Base-by-base conservation (phyloP, 2,113 vertebrate genomes). In the Pteropus alecto region DNA sequence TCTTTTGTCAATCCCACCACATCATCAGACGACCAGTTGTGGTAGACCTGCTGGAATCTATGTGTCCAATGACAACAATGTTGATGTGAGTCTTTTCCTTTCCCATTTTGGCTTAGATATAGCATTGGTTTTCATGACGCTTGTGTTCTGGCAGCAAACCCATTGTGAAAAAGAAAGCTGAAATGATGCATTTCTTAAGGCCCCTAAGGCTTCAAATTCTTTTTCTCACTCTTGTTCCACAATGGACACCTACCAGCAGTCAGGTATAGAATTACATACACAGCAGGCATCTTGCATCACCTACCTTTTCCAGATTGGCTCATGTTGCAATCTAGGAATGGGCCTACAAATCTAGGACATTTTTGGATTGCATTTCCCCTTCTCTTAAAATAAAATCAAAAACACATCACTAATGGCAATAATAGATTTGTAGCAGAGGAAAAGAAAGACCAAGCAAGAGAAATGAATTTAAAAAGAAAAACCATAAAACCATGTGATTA, bases 231-330 rank as follows among this genome's bases (percentile, higher is more conserved):
- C 46, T 56, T 41, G 18, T 41, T 35, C 19, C 33, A 46, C 30
- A 71, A 16, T 1, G 38, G 30, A 82, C 10, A 60, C 74, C 48
- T 54, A 38, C 21, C 30, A 46, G 24, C 6, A 60, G 8, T 35
- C 46, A 70, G 43, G 19, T 63, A 19, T 92, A 98, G 95, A 97
- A 97, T 96, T 97, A 97, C n/a, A n/a, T 51, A 51, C 43, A 91
- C 11, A 65, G 43, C 18, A 26, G 71, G 56, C 38, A 67, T 79
- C 82, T 61, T 67, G n/a, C 5, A 13, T 30, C 43, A 54, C 30
- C 16, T 71, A 16, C 19, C 21, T 90, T 43, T 58, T 88, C 65
- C 22, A 71, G 35, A 63, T 16, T 35, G 58, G 26, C 24, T 87
- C 81, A 41, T 87, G 30, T 46, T 15, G 46, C 14, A 33, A 11